Base-by-base conservation (phyloP, 1,140 invertebrate genomes). In the Lerema accius region DNA sequence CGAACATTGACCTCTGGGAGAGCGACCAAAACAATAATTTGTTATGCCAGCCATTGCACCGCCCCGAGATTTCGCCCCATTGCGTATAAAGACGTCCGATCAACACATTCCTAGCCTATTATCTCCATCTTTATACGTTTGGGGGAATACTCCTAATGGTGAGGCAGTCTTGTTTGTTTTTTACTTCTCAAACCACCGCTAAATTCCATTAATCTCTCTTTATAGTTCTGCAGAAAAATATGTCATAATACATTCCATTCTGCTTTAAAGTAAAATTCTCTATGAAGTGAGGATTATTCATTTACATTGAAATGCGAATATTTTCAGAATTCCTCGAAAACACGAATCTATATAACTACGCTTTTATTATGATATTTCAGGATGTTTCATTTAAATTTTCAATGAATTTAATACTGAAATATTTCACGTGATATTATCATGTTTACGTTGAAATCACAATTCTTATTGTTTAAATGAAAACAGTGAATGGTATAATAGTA, bases 1-100 rank as follows among this genome's bases (percentile, higher is more conserved):
- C 71, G 80, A 75, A 71, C 76, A 71, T 79, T 82, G 84, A 86
- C 80, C 82, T 80, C 73, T 81, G 69, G 65, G n/a, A 43, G 19
- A 2, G 23, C 5, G 39, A 55, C 37, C 70, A 62, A 67, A 68
- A 73, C 76, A 74, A 77, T 82, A 80, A 85, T 86, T 85, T 85
- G 84, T 86, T 81, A 84, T 77, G 71, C 63, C 63, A 32, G 63
- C 70, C 66, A 71, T 74, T 76, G 71, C 73, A 73, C 69, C 67
- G 65, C 49, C 64, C 75, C 67, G 66, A 73, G 73, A 78, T 80
- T 78, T 71, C 66, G 55, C 62, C 63, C 65, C 76, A 80, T 82
- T 75, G 67, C 67, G 67, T 74, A 69, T 73, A 69, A 69, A 71
- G 71, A 66, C 66, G 67, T 78, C 53, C 63, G 69, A 71, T 68